Evolutionary conservation across 23 tunicate species (phyloP).

Genomic region (Phallusia fumigata): DNA sequence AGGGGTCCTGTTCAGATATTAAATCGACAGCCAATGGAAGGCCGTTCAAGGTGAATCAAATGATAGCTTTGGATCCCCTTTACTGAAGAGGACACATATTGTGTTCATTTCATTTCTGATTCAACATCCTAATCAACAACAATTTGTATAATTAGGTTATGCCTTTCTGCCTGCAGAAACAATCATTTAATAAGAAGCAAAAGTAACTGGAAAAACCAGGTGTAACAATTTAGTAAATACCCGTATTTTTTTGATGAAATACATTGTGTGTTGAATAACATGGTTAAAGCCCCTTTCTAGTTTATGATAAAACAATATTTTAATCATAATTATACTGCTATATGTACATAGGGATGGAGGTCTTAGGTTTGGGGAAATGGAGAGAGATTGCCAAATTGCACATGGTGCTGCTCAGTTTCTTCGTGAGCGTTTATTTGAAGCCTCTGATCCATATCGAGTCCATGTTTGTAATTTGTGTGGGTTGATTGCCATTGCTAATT

Average conservation of each 20-base stretch:
- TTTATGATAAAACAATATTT: neutral
- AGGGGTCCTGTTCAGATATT: slow-evolving; percentile 97
- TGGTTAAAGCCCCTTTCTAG: no score
- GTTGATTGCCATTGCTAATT: slow-evolving; percentile 93
- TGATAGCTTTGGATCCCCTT: neutral
- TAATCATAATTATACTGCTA: no score
- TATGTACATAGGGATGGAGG: slow-evolving; percentile 83
- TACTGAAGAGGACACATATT: no score
- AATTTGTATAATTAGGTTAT: no score
- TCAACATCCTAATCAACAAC: neutral
- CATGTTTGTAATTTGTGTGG: slow-evolving; percentile 99
- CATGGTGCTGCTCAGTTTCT: slow-evolving; percentile 99
- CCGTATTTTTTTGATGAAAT: no score
- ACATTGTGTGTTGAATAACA: no score
- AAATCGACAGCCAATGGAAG: slow-evolving; percentile 99
- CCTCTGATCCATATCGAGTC: slow-evolving; percentile 98
- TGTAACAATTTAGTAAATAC: no score
- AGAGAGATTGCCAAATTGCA: slow-evolving; percentile 99
- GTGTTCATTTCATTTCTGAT: no score
- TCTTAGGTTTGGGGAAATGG: slow-evolving; percentile 99
- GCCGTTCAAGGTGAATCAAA: slow-evolving; percentile 70
- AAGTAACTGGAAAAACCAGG: no score
- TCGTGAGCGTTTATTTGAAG: slow-evolving; percentile 94
- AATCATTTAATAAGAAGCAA: no score
- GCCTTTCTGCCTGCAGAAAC: no score